These are phyloP conservation scores for Andrena marginata DNA, from an alignment of 2,888 invertebrate genomes.

Conservation along the genomic window DNA sequence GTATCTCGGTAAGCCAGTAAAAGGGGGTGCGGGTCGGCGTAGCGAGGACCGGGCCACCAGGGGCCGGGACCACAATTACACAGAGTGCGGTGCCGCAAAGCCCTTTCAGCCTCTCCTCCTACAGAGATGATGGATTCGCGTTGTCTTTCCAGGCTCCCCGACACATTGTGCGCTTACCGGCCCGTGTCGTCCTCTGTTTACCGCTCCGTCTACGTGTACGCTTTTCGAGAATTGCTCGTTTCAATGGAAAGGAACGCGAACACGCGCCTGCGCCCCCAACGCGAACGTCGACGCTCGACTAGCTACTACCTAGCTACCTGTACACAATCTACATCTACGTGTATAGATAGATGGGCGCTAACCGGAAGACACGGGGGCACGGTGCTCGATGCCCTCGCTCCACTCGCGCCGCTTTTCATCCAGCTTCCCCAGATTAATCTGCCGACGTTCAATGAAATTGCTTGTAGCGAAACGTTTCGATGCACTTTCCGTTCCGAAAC, in stretches of 20 bases:
- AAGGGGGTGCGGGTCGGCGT: slow-evolving; percentile 61
- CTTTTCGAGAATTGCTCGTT: slow-evolving; percentile 64
- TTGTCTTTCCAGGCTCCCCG: slow-evolving; percentile 76
- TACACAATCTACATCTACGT: too few relatives aligned
- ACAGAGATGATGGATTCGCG: slow-evolving; percentile 78
- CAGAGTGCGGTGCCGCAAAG: slow-evolving; percentile 77
- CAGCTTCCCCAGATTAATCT: slow-evolving; percentile 7
- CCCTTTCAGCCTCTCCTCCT: slow-evolving; percentile 76
- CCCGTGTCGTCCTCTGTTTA: slow-evolving; percentile 63
- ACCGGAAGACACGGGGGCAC: background rate
- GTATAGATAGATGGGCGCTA: slow-evolving; percentile 10
- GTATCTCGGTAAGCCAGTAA: slow-evolving; percentile 57
- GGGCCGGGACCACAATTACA: slow-evolving; percentile 77
- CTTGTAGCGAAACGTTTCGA: background rate
- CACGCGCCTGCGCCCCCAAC: background rate
- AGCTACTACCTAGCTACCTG: slow-evolving; percentile 2
- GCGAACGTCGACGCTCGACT: background rate
- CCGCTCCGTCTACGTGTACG: slow-evolving; percentile 54
- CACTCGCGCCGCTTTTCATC: slow-evolving; percentile 12
- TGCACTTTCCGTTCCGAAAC: background rate
- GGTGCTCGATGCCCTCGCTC: background rate
- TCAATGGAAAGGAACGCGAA: slow-evolving; percentile 56
- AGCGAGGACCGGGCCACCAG: slow-evolving; percentile 74
- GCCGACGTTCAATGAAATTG: background rate
- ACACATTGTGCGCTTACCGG: slow-evolving; percentile 69